Base-by-base conservation (phyloP, 2,797 vertebrate species). In the Xenentodon cancila region DNA sequence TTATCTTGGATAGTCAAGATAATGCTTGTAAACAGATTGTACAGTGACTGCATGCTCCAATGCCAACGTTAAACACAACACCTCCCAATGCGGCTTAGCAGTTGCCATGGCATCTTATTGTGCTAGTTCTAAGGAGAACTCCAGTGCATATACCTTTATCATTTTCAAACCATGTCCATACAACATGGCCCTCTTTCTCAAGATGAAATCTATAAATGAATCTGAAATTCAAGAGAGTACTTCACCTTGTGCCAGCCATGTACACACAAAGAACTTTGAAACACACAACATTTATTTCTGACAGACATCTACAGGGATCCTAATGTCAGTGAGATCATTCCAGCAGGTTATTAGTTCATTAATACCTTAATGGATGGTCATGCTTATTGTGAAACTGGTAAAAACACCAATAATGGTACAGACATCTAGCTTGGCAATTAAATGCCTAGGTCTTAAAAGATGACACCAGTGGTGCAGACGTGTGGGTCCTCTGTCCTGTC, bases 161-260 rank as follows among this genome's bases (percentile, higher is more conserved):
- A 94, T 94, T 94, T 86, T 94, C 92, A 94, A 93, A 93, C 93
- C 93, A 93, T 93, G 92, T 94, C 92, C 92, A 94, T 93, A 93
- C 90, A 94, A 93, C 90, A 93, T 92, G 91, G 90, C 92, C 91
- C 90, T 93, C 92, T 93, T 94, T 94, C 90, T 93, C 91, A 94
- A 93, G 93, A 94, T 93, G 92, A 93, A 93, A 93, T 92, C 93
- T 93, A 93, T 92, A 92, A 94, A 93, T 93, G 92, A 94, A 94
- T 94, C 93, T 94, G 93, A 92, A 94, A 94, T 94, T 94, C 92
- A 93, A 94, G 88, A 93, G 89, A 93, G 92, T 93, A 93, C 92
- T 94, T 94, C 93, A 93, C 92, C 92, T 91, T 93, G 91, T 92
- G 93, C 92, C 91, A 92, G 91, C 91, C 90, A 92, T 88, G 90